These are phyloP conservation scores for Drosophila orosa DNA, from an alignment of 1,140 invertebrate genomes.

Conservation along the genomic window DNA sequence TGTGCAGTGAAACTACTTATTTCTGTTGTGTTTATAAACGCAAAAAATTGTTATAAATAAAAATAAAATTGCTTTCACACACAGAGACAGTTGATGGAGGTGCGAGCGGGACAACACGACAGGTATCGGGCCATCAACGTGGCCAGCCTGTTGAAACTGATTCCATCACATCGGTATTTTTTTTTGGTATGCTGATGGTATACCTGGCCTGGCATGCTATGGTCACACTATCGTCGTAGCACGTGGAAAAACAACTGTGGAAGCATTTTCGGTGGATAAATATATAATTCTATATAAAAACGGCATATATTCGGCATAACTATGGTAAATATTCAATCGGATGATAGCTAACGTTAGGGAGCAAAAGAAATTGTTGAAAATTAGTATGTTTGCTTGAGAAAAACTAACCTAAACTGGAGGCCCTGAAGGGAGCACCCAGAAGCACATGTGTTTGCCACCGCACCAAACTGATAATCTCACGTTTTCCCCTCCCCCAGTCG, in stretches of 20 bases:
- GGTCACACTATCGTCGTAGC: constrained; percentile 55
- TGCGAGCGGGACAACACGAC: constrained; percentile 37
- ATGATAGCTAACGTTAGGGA: fast-evolving
- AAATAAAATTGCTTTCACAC: constrained; percentile 53
- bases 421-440: constrained; percentile 8
- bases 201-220: not conserved
- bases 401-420: constrained; percentile 36
- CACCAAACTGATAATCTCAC: constrained; percentile 14
- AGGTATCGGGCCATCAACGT: constrained; percentile 31
- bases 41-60: constrained; percentile 56
- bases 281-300: constrained; percentile 20
- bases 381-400: not conserved
- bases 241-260: constrained; percentile 69
- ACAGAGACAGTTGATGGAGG: constrained; percentile 33
- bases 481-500: constrained; percentile 85
- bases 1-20: constrained; percentile 6
- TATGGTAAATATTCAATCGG: constrained; percentile 56
- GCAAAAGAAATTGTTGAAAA: not conserved
- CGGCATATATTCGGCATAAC: constrained; percentile 57
- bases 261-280: constrained; percentile 44
- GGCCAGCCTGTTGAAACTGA: constrained; percentile 33
- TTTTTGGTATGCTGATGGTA: not conserved
- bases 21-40: constrained; percentile 52
- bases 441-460: constrained; percentile 56
- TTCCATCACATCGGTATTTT: constrained; percentile 15